Percentiles rank a stretch among this genome's conserved stretches.
Evolutionary conservation across 1,140 invertebrate genomes (phyloP).

Genomic region (Camponotus vicinus): DNA sequence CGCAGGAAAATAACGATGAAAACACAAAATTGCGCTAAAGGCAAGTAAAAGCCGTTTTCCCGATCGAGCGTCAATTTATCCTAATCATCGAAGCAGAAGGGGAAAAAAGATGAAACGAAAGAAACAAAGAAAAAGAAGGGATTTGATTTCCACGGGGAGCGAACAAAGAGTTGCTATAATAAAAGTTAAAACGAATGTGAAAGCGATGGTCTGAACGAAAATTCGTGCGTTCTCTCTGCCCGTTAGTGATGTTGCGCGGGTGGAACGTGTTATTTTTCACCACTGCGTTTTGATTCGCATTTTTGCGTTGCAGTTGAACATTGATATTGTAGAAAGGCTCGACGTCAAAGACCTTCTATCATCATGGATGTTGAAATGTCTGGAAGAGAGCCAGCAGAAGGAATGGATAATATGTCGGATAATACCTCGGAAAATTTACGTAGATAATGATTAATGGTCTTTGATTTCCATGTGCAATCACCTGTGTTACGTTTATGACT

Average conservation of each 20-base stretch:
- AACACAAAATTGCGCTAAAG: conserved; percentile 71
- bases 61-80: conserved; percentile 70
- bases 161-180: conserved; percentile 48
- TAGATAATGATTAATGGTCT: conserved; percentile 45
- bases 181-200: conserved; percentile 55
- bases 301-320: conserved; percentile 3
- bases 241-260: conserved; percentile 29
- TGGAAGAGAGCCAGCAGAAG: conserved; percentile 50
- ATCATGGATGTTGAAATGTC: conserved; percentile 56
- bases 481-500: neutral
- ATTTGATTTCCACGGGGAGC: conserved; percentile 75
- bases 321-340: conserved; percentile 20
- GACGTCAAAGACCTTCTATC: neutral
- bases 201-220: conserved; percentile 21
- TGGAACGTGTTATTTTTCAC: neutral
- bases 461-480: conserved; percentile 8
- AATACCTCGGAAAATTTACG: conserved; percentile 47
- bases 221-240: neutral
- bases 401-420: conserved; percentile 27
- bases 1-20: conserved; percentile 59
- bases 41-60: conserved; percentile 31
- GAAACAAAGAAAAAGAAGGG: neutral
- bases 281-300: conserved; percentile 31
- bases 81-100: conserved; percentile 69
- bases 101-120: neutral